These are phyloP conservation scores for Sebastolobus alascanus DNA, from an alignment of 2,797 vertebrate genomes.

Conservation along the genomic window DNA sequence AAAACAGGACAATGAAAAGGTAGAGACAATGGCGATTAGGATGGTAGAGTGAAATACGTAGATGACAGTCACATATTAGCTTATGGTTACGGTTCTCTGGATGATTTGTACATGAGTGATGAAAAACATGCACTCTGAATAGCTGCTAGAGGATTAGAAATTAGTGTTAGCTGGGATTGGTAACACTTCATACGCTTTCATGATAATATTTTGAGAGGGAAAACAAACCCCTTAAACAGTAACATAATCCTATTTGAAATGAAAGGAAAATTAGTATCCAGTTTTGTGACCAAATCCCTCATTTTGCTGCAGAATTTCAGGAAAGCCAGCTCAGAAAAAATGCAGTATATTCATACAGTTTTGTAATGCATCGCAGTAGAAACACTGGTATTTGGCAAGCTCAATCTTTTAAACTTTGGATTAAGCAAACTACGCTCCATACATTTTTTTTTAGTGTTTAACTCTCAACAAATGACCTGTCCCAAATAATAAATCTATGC, in stretches of 20 bases:
- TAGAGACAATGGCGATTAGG: slow-evolving; percentile 62
- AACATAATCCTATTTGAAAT: slow-evolving; percentile 17
- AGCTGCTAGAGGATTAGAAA: slow-evolving; percentile 49
- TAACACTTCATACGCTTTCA: slow-evolving; percentile 33
- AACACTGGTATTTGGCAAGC: slow-evolving; percentile 72
- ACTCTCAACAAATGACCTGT: slow-evolving; percentile 37
- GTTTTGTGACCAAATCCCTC: slow-evolving; percentile 52
- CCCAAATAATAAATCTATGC: slow-evolving; percentile 55
- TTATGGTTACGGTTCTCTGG: slow-evolving; percentile 66
- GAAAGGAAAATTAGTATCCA: slow-evolving; percentile 35
- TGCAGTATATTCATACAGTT: slow-evolving; percentile 60
- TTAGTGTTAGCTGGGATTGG: slow-evolving; percentile 18
- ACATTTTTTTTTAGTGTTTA: slow-evolving; percentile 45
- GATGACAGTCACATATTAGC: slow-evolving; percentile 55
- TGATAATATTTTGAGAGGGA: slow-evolving; percentile 6
- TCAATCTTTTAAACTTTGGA: slow-evolving; percentile 70
- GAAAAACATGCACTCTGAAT: slow-evolving; percentile 34
- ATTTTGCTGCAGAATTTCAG: slow-evolving; percentile 46
- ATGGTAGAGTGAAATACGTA: slow-evolving; percentile 51
- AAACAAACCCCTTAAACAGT: slow-evolving; percentile 33
- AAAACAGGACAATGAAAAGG: slow-evolving; percentile 68
- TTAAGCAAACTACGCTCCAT: slow-evolving; percentile 48
- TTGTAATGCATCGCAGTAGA: slow-evolving; percentile 48
- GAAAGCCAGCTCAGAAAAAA: slow-evolving; percentile 52
- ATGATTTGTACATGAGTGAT: slow-evolving; percentile 41